Percentiles rank a stretch among this genome's conserved stretches.
Conservation (phyloP, 2,888 invertebrate genomes). For the Synanthedon tipuliformis region DNA sequence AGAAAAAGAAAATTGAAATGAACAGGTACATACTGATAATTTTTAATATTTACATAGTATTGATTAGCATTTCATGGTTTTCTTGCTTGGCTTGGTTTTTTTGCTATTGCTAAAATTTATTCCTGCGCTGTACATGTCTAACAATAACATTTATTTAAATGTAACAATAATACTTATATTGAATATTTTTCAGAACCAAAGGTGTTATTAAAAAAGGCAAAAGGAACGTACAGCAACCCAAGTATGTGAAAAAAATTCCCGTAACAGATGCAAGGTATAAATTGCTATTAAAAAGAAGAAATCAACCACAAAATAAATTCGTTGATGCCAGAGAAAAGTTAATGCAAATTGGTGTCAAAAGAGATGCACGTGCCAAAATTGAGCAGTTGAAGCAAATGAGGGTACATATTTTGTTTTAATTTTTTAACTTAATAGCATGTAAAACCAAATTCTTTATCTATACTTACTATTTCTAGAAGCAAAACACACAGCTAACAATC, state of each 20-base stretch:
- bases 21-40: slow-evolving; percentile 16
- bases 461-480: too few species aligned
- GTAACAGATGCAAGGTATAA: slow-evolving; percentile 80
- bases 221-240: neutral
- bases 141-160: neutral
- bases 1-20: slow-evolving; percentile 45
- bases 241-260: slow-evolving; percentile 13
- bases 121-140: too few species aligned
- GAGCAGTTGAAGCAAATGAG: slow-evolving; percentile 72
- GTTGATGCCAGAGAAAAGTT: slow-evolving; percentile 85
- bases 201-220: neutral
- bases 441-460: too few species aligned
- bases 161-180: neutral
- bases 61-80: neutral
- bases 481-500: too few species aligned
- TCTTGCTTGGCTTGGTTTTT: too few species aligned
- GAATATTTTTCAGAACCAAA: neutral
- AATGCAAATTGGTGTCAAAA: slow-evolving; percentile 78
- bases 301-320: slow-evolving; percentile 79
- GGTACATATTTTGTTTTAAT: slow-evolving; percentile 16
- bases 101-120: too few species aligned
- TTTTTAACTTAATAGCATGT: too few species aligned
- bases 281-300: slow-evolving; percentile 82
- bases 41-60: neutral
- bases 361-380: slow-evolving; percentile 80